Percentiles rank a stretch among this genome's conserved stretches.
These are phyloP conservation scores for Scatophagus argus DNA, from an alignment of 2,113 vertebrate species.

Conservation along the genomic window DNA sequence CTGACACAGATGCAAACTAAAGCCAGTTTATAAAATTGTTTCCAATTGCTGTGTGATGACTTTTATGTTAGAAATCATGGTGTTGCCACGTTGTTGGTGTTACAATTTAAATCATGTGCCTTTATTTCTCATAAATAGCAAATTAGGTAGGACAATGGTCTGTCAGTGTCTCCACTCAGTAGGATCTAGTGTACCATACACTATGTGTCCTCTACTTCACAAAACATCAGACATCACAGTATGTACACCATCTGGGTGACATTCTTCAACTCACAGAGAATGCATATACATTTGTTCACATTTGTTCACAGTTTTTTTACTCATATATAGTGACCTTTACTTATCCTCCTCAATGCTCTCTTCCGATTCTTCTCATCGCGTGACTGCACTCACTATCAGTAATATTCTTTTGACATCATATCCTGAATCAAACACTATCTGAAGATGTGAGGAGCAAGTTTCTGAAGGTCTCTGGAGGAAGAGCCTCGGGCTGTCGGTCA, in stretches of 20 bases:
- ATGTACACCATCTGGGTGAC: no score
- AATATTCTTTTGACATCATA: not conserved
- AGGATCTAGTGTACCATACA: not conserved
- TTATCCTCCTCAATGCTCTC: not conserved
- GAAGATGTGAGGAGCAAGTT: constrained; percentile 20
- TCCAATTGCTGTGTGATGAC: no score
- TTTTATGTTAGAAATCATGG: not conserved
- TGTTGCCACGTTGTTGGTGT: no score
- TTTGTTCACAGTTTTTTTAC: not conserved
- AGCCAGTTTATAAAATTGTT: not conserved
- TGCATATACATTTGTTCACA: not conserved
- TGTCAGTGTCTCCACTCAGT: not conserved
- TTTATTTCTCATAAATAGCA: no score
- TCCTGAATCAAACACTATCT: constrained; percentile 18
- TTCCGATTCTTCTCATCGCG: not conserved
- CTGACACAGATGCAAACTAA: not conserved
- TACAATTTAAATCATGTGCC: no score
- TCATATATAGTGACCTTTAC: not conserved
- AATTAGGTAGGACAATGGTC: not conserved
- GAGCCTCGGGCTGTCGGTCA: not conserved
- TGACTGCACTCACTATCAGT: not conserved
- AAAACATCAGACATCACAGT: no score
- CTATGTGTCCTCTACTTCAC: not conserved
- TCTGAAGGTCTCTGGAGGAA: constrained; percentile 7
- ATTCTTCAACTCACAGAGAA: not conserved